Conservation (phyloP, 37 sponge, comb jelly and placozoan species). For the Bolinopsis microptera region DNA sequence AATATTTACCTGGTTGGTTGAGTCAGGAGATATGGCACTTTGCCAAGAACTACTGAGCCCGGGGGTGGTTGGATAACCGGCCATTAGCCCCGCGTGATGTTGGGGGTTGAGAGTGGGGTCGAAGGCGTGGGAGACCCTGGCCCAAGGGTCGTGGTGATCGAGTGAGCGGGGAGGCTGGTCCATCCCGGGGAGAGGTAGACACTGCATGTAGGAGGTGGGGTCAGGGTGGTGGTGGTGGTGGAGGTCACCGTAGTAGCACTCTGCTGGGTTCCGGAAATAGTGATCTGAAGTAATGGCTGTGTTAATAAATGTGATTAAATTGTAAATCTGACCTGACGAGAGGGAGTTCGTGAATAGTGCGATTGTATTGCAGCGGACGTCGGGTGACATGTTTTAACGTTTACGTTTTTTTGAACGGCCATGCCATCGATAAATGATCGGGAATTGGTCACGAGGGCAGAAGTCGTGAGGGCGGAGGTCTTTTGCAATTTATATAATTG, state of each 20-base stretch:
- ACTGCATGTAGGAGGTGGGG: constrained; percentile 12
- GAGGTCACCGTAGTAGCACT: constrained; percentile 3
- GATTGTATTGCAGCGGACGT: too few relatives aligned
- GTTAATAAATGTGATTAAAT: too few relatives aligned
- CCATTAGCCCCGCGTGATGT: not conserved
- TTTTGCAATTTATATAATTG: too few relatives aligned
- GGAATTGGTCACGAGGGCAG: too few relatives aligned
- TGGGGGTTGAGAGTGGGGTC: not conserved
- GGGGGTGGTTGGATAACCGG: not conserved
- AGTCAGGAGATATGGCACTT: not conserved
- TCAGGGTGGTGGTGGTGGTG: constrained; percentile 28
- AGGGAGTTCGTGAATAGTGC: too few relatives aligned
- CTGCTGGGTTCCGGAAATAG: constrained; percentile 20
- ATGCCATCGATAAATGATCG: too few relatives aligned
- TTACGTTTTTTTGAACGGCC: too few relatives aligned
- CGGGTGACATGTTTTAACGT: too few relatives aligned
- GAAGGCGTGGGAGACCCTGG: constrained; percentile 18
- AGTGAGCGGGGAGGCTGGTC: not conserved
- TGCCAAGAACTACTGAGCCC: not conserved
- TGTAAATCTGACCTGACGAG: too few relatives aligned
- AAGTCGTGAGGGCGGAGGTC: too few relatives aligned
- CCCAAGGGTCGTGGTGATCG: constrained; percentile 42
- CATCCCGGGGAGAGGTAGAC: not conserved
- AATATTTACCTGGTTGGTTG: constrained; percentile 18
- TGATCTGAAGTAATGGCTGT: not conserved